phyloP scores from a whole-genome alignment of 2,888 invertebrate genomes.

The Thymelicus lineola region DNA sequence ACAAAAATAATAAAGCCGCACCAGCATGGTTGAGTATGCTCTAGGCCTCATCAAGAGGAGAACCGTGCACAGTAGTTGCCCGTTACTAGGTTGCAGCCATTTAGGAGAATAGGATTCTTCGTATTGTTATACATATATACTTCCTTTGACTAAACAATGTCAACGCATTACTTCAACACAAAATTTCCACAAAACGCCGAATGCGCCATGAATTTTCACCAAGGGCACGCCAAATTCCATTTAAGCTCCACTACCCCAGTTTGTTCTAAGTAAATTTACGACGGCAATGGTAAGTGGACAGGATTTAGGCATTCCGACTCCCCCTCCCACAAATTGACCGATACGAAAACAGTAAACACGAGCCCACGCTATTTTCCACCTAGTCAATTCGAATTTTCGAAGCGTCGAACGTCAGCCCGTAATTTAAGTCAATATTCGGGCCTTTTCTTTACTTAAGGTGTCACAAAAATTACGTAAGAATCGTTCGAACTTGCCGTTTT shows the following conservation, averaged over 20 bases:
- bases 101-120: too few species aligned
- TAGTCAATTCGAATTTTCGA: conserved; percentile 32
- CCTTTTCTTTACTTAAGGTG: neutral
- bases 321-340: conserved; percentile 21
- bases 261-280: conserved; percentile 28
- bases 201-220: conserved; percentile 3
- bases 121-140: too few species aligned
- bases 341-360: conserved; percentile 30
- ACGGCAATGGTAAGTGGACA: conserved; percentile 21
- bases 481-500: too few species aligned
- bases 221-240: conserved; percentile 15
- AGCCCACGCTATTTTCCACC: conserved; percentile 19
- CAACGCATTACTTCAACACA: neutral
- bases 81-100: too few species aligned
- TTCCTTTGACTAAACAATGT: too few species aligned
- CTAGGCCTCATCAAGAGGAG: too few species aligned
- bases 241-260: conserved; percentile 16
- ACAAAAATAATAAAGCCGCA: too few species aligned
- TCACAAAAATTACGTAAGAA: neutral
- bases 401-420: conserved; percentile 11
- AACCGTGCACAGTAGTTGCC: too few species aligned
- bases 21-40: too few species aligned
- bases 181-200: neutral
- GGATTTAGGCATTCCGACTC: conserved; percentile 16
- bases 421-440: conserved; percentile 18